These are phyloP conservation scores for Neolamprologus multifasciatus DNA, from an alignment of 2,797 vertebrate genomes.

Conservation along the genomic window DNA sequence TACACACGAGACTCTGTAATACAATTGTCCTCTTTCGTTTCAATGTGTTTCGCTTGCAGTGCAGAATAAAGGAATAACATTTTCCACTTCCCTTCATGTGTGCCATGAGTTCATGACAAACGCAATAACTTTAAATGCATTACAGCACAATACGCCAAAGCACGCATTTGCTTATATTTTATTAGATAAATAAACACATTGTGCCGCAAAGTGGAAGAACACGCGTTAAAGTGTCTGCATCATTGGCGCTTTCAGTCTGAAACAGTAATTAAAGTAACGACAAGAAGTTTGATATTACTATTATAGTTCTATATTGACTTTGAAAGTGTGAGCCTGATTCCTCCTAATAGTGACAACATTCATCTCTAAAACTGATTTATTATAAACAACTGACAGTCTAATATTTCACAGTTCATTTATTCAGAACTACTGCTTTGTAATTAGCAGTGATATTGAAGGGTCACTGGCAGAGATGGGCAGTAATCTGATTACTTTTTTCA, in stretches of 20 bases:
- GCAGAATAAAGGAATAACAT: not conserved
- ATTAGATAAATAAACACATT: not conserved
- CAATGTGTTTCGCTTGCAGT: not conserved
- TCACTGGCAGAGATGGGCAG: not conserved
- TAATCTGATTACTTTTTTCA: no score
- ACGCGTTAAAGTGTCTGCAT: rapidly evolving
- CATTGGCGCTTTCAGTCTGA: not conserved
- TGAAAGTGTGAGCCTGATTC: not conserved
- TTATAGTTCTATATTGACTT: not conserved
- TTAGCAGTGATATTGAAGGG: not conserved
- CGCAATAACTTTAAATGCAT: not conserved
- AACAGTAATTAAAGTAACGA: not conserved
- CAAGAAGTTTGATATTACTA: not conserved
- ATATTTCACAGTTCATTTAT: not conserved
- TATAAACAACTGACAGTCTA: not conserved
- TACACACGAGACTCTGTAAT: not conserved
- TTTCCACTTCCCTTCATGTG: not conserved
- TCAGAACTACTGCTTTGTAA: not conserved
- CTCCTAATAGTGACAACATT: not conserved
- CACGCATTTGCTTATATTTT: not conserved
- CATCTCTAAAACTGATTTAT: not conserved
- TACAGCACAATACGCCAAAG: not conserved
- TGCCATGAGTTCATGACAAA: not conserved
- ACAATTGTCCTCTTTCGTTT: not conserved
- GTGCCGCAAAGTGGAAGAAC: not conserved